phyloP scores from a whole-genome alignment of 2,888 invertebrate species.

The Oligia strigilis region DNA sequence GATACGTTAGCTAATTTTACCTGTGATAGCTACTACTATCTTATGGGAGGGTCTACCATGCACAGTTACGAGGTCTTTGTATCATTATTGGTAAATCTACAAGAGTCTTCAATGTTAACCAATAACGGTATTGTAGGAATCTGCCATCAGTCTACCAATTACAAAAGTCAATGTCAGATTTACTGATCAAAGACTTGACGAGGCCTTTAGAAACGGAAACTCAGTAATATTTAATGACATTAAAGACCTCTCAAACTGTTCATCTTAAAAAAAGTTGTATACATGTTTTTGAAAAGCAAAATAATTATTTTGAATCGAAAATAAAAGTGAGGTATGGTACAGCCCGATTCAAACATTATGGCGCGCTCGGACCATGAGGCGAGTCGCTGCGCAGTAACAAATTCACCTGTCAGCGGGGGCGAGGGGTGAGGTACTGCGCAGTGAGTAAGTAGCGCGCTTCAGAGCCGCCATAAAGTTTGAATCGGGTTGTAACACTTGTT shows the following conservation, averaged over 20 bases:
- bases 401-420: not conserved
- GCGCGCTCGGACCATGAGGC: not conserved
- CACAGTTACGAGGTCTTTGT: not conserved
- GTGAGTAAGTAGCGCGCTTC: not conserved
- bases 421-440: not conserved
- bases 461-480: not conserved
- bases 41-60: not conserved
- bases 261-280: not conserved
- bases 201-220: not conserved
- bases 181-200: not conserved
- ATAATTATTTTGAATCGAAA: conserved; percentile 6
- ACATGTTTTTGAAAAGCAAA: not conserved
- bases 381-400: not conserved
- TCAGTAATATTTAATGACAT: not conserved
- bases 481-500: not conserved
- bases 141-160: not conserved
- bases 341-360: not conserved
- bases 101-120: not conserved
- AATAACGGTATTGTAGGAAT: not conserved
- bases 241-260: not conserved
- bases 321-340: conserved; percentile 19
- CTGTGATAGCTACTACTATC: not conserved
- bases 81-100: too few species aligned
- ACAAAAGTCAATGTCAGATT: not conserved
- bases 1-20: not conserved